A percentile compares a stretch with the other conserved stretches of the same genome.
These are phyloP conservation scores for Telmatherina bonti DNA, from an alignment of 2,797 vertebrate genomes.

Conservation along the genomic window DNA sequence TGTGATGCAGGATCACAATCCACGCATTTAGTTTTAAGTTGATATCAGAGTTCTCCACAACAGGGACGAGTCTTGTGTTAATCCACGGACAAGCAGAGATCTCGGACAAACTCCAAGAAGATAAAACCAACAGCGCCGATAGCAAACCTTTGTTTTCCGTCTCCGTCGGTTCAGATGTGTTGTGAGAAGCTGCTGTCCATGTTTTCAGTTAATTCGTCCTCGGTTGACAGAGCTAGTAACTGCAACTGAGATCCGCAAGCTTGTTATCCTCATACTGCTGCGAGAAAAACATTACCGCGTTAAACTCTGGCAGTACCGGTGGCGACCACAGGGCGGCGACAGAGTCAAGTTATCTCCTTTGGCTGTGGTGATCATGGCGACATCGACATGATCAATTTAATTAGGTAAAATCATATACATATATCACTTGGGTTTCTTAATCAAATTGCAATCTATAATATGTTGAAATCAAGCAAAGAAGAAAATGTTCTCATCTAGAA, in stretches of 20 bases:
- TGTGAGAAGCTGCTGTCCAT: not conserved
- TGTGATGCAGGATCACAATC: constrained; percentile 13
- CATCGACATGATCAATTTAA: not conserved
- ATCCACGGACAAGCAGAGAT: constrained; percentile 60
- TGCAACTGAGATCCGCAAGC: constrained; percentile 40
- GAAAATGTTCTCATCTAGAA: no score
- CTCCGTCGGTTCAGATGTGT: not conserved
- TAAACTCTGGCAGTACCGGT: not conserved
- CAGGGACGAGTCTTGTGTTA: constrained; percentile 53
- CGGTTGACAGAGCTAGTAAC: constrained; percentile 9
- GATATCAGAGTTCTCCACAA: constrained; percentile 28
- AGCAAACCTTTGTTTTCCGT: not conserved
- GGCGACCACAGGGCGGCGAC: constrained; percentile 56
- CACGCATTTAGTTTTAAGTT: constrained; percentile 16
- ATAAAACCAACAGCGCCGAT: constrained; percentile 28
- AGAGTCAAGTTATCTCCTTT: not conserved
- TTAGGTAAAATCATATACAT: not conserved
- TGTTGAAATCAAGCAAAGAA: no score
- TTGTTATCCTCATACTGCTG: constrained; percentile 50
- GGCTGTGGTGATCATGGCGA: no score
- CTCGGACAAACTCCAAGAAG: constrained; percentile 56
- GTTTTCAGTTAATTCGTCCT: constrained; percentile 11
- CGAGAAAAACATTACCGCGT: constrained; percentile 63
- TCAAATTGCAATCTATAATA: no score
- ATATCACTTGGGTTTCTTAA: no score